Conservation (phyloP, 2,113 vertebrate species). For the Cathartes aura region DNA sequence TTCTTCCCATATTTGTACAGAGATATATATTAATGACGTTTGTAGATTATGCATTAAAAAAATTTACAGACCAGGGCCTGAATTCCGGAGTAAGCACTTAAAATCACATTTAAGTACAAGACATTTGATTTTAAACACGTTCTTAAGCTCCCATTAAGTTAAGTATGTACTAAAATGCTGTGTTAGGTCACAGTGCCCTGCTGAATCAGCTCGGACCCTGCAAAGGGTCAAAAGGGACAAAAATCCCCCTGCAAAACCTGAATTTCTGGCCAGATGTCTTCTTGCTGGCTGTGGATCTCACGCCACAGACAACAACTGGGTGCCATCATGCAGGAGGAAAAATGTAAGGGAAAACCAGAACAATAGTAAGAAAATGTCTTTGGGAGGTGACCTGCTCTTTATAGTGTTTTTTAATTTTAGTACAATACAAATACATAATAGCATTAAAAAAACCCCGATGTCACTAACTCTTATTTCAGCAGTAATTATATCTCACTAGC, state of each 20-base stretch:
- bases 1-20: background rate
- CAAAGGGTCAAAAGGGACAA: background rate
- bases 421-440: background rate
- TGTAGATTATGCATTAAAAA: background rate
- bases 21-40: too few species aligned
- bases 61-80: background rate
- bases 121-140: background rate
- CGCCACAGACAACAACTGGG: accelerated
- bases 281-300: background rate
- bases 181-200: background rate
- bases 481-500: background rate
- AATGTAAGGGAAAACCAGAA: background rate
- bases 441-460: background rate
- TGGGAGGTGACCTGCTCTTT: background rate
- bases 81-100: background rate
- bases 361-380: background rate
- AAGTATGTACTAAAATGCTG: background rate
- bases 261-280: background rate
- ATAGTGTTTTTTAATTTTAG: background rate
- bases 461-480: background rate
- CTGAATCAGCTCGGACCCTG: background rate
- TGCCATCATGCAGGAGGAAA: background rate
- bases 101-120: background rate
- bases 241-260: background rate
- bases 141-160: background rate